phyloP scores from a whole-genome alignment of 2,888 invertebrate genomes.

The Heliconius ethilla region DNA sequence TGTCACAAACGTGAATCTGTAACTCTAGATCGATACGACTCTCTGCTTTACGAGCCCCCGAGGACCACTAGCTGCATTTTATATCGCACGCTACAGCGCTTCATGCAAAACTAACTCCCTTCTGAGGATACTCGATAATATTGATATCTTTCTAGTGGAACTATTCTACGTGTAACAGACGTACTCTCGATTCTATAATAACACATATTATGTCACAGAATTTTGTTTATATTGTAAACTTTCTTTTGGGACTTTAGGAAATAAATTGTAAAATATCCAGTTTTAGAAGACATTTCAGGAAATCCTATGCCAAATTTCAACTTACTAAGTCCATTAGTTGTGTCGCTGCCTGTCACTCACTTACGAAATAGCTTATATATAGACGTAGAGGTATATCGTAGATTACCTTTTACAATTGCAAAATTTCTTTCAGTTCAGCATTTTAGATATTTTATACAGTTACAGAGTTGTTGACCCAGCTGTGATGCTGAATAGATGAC shows the following conservation, averaged over 20 bases:
- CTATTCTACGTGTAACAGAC: not conserved
- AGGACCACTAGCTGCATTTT: constrained; percentile 38
- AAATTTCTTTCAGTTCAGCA: not conserved
- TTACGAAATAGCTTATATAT: not conserved
- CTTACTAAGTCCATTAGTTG: not conserved
- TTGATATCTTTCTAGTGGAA: constrained; percentile 6
- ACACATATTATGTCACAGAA: not conserved
- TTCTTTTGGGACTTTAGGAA: too few relatives aligned
- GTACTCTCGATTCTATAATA: not conserved
- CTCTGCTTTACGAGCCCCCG: constrained; percentile 35
- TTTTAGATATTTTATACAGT: constrained; percentile 16
- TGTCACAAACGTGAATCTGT: constrained; percentile 33
- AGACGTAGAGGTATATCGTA: not conserved
- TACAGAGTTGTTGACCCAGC: constrained; percentile 28
- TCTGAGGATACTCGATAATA: constrained; percentile 20
- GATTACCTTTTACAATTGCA: constrained; percentile 2
- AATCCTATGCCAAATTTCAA: not conserved
- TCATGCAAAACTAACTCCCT: constrained; percentile 38
- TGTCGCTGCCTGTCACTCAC: not conserved
- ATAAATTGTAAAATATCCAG: too few relatives aligned
- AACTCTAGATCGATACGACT: constrained; percentile 31
- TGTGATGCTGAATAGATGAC: constrained; percentile 27
- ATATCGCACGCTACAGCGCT: constrained; percentile 30
- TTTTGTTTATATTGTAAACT: too few relatives aligned
- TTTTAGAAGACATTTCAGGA: too few relatives aligned